Base-by-base conservation (phyloP, 2,888 invertebrate species). In the Lasioglossum calceatum region DNA sequence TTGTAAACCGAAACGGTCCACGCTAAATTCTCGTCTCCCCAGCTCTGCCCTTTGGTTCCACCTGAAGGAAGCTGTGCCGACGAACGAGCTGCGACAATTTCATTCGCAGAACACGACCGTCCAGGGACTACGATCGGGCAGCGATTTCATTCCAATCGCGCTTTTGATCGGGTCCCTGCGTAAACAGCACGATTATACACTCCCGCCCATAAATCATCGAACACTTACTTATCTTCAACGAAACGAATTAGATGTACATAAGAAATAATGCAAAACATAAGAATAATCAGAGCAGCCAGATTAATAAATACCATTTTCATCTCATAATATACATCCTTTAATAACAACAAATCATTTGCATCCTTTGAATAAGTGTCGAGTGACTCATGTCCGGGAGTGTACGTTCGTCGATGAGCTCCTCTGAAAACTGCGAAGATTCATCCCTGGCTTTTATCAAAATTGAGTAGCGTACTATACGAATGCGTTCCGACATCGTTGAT, bases 1-100 rank as follows among this genome's bases (percentile, higher is more conserved):
- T 44, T n/a, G 42, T 14, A 42, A n/a, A n/a, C 14, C 73, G 76
- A 76, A 80, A 77, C 77, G 76, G 73, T 85, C 72, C 44, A 27
- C 39, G 47, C 16, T 32, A 71, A 76, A 71, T 76, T 76, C 72
- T 79, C n/a, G 23, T 16, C 36, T 2, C 0, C 16, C 58, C n/a
- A n/a, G 12, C n/a, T n/a, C 4, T 58, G 12, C n/a, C 58, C n/a
- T 58, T 58, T n/a, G 58, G n/a, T 58, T 58, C n/a, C 58, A n/a
- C 58, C n/a, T 1, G 58, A n/a, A n/a, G n/a, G 4, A 58, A n/a
- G 58, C 12, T 12, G n/a, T 1, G 58, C n/a, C 1, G n/a, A n/a
- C 58, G n/a, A 58, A 12, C 58, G n/a, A n/a, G n/a, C 12, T 12
- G 58, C n/a, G 58, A 58, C 58, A 8, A n/a, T 58, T 58, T n/a